Percentiles rank a stretch among this genome's conserved stretches.
Conservation (phyloP, 2,797 vertebrate genomes). For the Clamator glandarius region DNA sequence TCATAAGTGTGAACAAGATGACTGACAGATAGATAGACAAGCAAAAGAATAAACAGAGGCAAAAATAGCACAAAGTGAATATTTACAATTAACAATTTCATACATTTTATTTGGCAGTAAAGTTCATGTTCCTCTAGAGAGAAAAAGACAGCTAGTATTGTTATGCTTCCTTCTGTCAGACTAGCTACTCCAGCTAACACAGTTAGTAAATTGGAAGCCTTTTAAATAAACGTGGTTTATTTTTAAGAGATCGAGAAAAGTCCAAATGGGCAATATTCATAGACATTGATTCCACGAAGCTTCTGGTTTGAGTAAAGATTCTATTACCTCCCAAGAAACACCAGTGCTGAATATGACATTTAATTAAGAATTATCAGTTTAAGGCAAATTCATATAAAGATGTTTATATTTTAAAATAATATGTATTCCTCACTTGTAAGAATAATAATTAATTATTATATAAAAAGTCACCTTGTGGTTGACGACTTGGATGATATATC, state of each 20-base stretch:
- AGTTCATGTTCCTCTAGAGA: background rate
- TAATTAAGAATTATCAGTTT: background rate
- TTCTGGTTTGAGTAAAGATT: background rate
- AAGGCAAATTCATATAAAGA: background rate
- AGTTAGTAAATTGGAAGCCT: background rate
- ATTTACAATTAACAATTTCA: background rate
- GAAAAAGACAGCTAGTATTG: background rate
- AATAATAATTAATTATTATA: background rate
- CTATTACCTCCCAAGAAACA: background rate
- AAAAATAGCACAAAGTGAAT: background rate
- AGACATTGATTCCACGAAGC: background rate
- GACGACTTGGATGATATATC: conserved; percentile 96
- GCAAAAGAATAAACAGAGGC: background rate
- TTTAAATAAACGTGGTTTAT: background rate
- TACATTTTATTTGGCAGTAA: background rate
- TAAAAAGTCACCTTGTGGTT: conserved; percentile 88
- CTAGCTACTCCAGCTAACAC: background rate
- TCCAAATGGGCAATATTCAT: background rate
- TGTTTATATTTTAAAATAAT: background rate
- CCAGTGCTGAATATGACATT: background rate
- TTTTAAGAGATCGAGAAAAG: background rate
- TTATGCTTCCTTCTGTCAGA: background rate
- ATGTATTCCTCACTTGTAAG: fast-evolving
- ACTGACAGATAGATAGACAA: background rate
- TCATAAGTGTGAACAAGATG: background rate